Evolutionary conservation across 1,140 invertebrate genomes (phyloP), one percentile per base, ranked within the genome.

Genomic region (Penaeus vannamei): DNA sequence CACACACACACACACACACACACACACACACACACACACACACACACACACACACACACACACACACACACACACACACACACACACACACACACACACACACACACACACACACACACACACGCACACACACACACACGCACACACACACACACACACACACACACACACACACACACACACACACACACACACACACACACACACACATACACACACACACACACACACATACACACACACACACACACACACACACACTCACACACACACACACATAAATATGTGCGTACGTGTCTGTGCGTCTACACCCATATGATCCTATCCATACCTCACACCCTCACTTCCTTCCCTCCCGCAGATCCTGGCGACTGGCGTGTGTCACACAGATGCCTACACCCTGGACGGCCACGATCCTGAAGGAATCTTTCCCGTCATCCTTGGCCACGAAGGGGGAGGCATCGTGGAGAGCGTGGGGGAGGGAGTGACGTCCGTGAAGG

Each of bases 341-440:
- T 3, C 82, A 3, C 32, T 59, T n/a, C 42, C 46, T n/a, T 36
- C 22, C 32, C 32, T 5, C 36, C 36, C 8, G 8, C 96, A 97
- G 93, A 95, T 99, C 82, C 92, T 95, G 7, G 95, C 96, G 36
- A 97, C 97, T 86, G 98, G 97, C 62, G 96, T 99, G 29, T 99
- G 99, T 93, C 99, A 99, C 92, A 99, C 99, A 0, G 99, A 99
- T 94, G 96, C 97, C 8, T 99, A 99, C 92, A 99, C 98, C 32
- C 93, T 99, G 26, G 96, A 96, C 91, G 98, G 99, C 23, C 94
- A 95, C 90, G 98, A 99, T 94, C 96, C 98, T 0, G 98, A 99
- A 94, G 98, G 98, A 22, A 93, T 96, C 22, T 99, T 99, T 93
- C 99, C 99, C 1, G 96, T 96, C 62, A 94, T 99, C 91, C 94